These are phyloP conservation scores for Hydrolagus colliei DNA, from an alignment of 2,797 vertebrate species.

Conservation along the genomic window DNA sequence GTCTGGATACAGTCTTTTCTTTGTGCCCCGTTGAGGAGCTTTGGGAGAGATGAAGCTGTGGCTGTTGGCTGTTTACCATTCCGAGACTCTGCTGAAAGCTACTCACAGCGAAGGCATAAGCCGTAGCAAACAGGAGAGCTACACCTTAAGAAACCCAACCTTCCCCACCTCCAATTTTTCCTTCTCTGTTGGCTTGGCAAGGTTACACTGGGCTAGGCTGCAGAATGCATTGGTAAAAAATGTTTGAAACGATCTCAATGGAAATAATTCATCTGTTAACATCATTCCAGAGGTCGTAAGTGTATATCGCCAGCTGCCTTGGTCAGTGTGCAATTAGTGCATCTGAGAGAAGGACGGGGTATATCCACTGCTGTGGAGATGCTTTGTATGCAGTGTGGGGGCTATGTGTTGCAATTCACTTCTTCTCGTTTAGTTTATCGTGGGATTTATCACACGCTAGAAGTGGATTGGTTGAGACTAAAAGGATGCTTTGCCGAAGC, in stretches of 20 bases:
- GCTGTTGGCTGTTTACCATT: constrained; percentile 4
- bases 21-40: neutral
- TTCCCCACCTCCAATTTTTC: neutral
- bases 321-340: constrained; percentile 33
- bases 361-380: constrained; percentile 29
- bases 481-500: neutral
- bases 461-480: constrained; percentile 30
- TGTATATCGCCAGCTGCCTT: constrained; percentile 35
- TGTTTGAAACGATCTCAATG: neutral
- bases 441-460: constrained; percentile 22
- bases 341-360: constrained; percentile 21
- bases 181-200: constrained; percentile 9
- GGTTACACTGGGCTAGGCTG: neutral
- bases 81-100: constrained; percentile 15
- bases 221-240: neutral
- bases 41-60: constrained; percentile 16
- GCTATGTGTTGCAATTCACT: constrained; percentile 8
- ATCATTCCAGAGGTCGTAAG: constrained; percentile 35
- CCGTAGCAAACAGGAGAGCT: constrained; percentile 39
- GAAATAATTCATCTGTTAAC: constrained; percentile 34
- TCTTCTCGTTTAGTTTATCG: constrained; percentile 27
- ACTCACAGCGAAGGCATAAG: constrained; percentile 35
- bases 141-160: constrained; percentile 32
- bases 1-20: neutral
- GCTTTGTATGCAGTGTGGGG: constrained; percentile 32